Conservation (phyloP, 2,797 vertebrate genomes). For the Anabacerthia variegaticeps region DNA sequence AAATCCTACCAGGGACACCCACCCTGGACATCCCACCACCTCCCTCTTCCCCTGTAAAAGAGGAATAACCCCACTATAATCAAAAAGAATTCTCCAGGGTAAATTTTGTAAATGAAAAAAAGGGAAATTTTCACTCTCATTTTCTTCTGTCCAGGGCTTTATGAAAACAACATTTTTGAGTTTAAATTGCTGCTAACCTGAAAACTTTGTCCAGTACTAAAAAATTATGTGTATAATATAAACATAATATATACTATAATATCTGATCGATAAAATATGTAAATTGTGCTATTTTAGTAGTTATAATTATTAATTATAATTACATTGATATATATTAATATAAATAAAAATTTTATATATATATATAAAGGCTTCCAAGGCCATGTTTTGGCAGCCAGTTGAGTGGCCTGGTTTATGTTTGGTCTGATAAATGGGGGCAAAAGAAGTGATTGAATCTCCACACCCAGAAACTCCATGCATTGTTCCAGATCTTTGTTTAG, state of each 20-base stretch:
- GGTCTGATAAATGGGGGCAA: not conserved
- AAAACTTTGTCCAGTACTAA: not conserved
- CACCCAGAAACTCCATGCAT: not conserved
- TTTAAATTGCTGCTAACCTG: slow-evolving; percentile 1
- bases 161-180: not conserved
- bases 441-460: not conserved
- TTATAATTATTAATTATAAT: not conserved
- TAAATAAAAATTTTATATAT: not conserved
- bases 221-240: not conserved
- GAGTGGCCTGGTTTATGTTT: not conserved
- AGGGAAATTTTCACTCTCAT: not conserved
- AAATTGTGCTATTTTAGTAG: no score
- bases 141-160: not conserved
- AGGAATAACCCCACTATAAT: not conserved
- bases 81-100: not conserved
- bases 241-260: not conserved
- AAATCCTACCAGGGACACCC: not conserved
- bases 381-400: not conserved
- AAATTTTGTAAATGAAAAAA: not conserved
- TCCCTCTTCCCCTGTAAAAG: not conserved
- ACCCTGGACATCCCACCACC: not conserved
- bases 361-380: not conserved
- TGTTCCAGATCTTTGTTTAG: slow-evolving; percentile 10
- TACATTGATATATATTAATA: not conserved
- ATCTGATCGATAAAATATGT: not conserved